These are phyloP conservation scores for Cryptosula pallasiana DNA, from an alignment of 2,888 invertebrate genomes.

Conservation along the genomic window DNA sequence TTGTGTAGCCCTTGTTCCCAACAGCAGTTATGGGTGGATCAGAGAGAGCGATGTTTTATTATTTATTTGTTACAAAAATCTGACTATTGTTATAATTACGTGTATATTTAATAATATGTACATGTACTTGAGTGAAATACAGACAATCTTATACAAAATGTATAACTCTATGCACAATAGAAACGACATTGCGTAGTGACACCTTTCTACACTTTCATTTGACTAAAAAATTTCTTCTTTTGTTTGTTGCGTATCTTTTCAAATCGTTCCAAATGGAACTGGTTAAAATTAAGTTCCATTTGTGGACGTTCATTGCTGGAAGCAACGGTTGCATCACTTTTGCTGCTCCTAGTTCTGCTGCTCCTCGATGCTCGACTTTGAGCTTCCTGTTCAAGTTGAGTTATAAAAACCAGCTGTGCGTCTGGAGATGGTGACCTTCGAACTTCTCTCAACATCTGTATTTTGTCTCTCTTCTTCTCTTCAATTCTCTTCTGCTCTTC, in stretches of 20 bases:
- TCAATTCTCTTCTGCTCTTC: background rate
- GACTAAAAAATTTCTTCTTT: background rate
- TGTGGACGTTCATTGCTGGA: background rate
- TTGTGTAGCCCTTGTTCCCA: too few species aligned
- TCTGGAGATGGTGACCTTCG: slow-evolving; percentile 11
- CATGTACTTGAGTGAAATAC: too few species aligned
- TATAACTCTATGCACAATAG: too few species aligned
- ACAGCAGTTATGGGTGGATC: too few species aligned
- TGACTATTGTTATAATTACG: too few species aligned
- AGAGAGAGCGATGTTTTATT: too few species aligned
- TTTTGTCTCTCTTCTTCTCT: slow-evolving; percentile 6
- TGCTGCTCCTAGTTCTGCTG: background rate
- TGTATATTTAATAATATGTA: too few species aligned
- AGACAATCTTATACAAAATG: too few species aligned
- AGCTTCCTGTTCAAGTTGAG: background rate
- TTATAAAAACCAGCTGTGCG: slow-evolving; percentile 9
- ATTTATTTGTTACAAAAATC: too few species aligned
- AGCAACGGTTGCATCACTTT: background rate
- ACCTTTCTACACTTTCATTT: slow-evolving; percentile 15
- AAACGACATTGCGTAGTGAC: too few species aligned
- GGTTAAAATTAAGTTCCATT: slow-evolving; percentile 7
- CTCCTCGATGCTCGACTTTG: background rate
- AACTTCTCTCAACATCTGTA: background rate
- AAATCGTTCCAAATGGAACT: slow-evolving; percentile 4
- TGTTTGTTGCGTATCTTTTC: slow-evolving; percentile 6